Evolutionary conservation across 2,113 vertebrate genomes (phyloP), one percentile per base, ranked within the genome.

Genomic region (Carassius gibelio): DNA sequence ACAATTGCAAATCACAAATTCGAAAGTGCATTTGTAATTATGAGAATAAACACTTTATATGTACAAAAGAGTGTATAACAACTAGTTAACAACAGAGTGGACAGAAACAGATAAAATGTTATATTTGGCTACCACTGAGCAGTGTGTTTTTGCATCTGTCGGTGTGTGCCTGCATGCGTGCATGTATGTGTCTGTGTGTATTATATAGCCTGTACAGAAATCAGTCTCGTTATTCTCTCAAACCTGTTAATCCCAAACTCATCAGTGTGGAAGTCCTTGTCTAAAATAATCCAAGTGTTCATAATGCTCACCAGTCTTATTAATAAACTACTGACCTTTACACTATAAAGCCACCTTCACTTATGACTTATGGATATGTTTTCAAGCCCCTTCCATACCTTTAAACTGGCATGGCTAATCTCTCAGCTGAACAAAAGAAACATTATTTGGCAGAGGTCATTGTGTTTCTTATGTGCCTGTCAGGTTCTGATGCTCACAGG

Each of bases 351-450:
- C 19, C 34, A 79, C 38, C 11, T 79, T 61, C 19, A 79, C 55
- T 78, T 79, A 45, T 79, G 76, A 62, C 36, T 79, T 45, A 42
- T 79, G 57, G 42, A 62, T 55, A 55, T 79, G 36, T 62, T 79
- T 78, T 79, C 3, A 21, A 66, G 59, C 13, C 8, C 38, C 38
- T 48, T 75, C 23, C 38, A 19, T 42, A 48, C 59, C 21, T 8
- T 45, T 74, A 21, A 26, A 59, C 69, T 75, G 61, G 30, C 10
- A n/a, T 0, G 13, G 14, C 48, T 38, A 42, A 17, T 74, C 42
- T 52, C 23, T 50, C 75, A 78, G 82, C 55, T 84, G 82, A 76
- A 57, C 71, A 75, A 7, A 30, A 75, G 69, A 62, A 61, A 52
- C 52, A 83, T 11, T 74, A 5, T 36, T 48, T 59, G 10, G 5